These are phyloP conservation scores for Phalloptychus januarius DNA, from an alignment of 2,797 vertebrate genomes.

Conservation along the genomic window DNA sequence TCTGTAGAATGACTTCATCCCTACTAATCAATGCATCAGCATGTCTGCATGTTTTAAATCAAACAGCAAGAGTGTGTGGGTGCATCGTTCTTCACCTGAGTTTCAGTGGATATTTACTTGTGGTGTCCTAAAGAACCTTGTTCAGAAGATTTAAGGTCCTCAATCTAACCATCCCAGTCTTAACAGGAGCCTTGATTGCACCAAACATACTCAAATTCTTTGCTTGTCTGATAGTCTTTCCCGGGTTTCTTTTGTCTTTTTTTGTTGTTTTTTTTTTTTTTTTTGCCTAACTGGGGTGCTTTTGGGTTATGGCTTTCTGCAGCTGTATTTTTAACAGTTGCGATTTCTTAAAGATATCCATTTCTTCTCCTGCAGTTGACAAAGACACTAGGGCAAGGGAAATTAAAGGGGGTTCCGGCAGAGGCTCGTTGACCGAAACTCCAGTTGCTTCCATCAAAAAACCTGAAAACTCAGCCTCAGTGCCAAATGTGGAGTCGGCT, in stretches of 20 bases:
- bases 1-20: constrained; percentile 59
- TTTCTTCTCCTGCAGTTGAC: constrained; percentile 57
- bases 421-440: constrained; percentile 45
- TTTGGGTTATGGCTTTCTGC: constrained; percentile 13
- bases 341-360: not conserved
- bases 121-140: constrained; percentile 18
- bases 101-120: constrained; percentile 27
- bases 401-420: constrained; percentile 10
- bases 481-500: constrained; percentile 46
- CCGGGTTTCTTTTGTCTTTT: not conserved
- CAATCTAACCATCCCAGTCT: constrained; percentile 58
- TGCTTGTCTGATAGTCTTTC: constrained; percentile 32
- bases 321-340: not conserved
- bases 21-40: constrained; percentile 79
- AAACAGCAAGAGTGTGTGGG: constrained; percentile 44
- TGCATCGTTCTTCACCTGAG: constrained; percentile 23
- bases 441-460: constrained; percentile 53
- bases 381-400: constrained; percentile 71
- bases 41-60: constrained; percentile 82
- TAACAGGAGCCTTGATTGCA: constrained; percentile 55
- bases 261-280: not conserved
- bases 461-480: constrained; percentile 11
- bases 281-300: not conserved
- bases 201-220: constrained; percentile 34
- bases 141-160: constrained; percentile 41